Evolutionary conservation across 2,888 invertebrate species (phyloP).

Genomic region (Pantelozetes paolii): DNA sequence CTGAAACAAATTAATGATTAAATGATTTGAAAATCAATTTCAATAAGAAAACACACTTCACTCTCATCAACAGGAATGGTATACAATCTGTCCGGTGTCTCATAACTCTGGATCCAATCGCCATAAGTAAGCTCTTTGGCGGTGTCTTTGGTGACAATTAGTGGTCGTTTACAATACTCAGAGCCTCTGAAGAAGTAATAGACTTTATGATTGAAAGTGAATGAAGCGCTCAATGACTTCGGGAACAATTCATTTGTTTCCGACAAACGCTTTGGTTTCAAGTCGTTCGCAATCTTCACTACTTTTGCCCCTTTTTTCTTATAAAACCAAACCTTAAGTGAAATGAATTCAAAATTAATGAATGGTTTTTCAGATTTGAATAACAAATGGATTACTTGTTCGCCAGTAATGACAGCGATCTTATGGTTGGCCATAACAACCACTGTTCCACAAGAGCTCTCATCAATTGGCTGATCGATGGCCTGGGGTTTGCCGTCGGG

Average conservation of each 20-base stretch:
- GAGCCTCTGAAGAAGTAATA: slow-evolving; percentile 25
- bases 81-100: not conserved
- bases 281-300: not conserved
- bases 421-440: slow-evolving; percentile 11
- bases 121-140: not conserved
- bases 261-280: not conserved
- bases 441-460: not conserved
- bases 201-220: not conserved
- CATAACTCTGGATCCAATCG: not conserved
- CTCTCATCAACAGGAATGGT: not conserved
- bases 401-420: not conserved
- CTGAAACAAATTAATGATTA: not conserved
- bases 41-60: not conserved
- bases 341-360: not conserved
- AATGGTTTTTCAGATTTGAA: not conserved
- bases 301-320: not conserved
- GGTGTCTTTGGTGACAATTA: not conserved
- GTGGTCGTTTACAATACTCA: slow-evolving; percentile 18
- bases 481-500: not conserved
- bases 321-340: slow-evolving; percentile 11
- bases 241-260: not conserved
- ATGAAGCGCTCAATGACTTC: not conserved
- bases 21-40: not conserved
- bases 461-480: not conserved
- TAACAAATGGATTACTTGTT: not conserved